Evolutionary conservation across 2,888 invertebrate species (phyloP).

Genomic region (Brenthis hecate): DNA sequence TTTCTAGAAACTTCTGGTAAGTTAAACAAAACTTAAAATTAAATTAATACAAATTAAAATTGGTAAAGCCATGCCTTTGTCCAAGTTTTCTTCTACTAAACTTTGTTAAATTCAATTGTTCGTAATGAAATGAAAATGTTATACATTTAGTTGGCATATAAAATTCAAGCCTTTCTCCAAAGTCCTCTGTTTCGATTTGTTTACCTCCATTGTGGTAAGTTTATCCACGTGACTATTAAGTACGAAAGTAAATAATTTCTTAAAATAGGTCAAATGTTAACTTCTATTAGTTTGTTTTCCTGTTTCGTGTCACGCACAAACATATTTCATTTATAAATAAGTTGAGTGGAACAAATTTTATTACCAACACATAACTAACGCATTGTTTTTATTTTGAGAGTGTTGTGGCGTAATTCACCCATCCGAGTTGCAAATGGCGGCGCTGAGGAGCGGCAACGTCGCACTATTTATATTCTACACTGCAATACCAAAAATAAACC

Average conservation of each 20-base stretch:
- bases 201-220: no score
- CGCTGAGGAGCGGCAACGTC: conserved; percentile 61
- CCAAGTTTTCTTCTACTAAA: no score
- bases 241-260: background rate
- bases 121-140: no score
- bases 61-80: background rate
- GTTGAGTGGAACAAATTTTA: conserved; percentile 47
- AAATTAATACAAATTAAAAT: background rate
- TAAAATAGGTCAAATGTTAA: background rate
- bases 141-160: no score
- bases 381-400: conserved; percentile 75
- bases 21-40: background rate
- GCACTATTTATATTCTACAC: conserved; percentile 39
- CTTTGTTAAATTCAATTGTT: no score
- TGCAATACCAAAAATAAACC: conserved; percentile 2
- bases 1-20: conserved; percentile 5
- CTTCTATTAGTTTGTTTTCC: background rate
- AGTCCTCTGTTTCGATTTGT: no score
- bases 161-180: no score
- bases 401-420: conserved; percentile 64
- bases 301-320: conserved; percentile 14
- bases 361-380: conserved; percentile 56
- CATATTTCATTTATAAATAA: conserved; percentile 24
- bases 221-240: no score
- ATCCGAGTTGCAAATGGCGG: conserved; percentile 73